Percentiles rank a stretch among this genome's conserved stretches.
Evolutionary conservation across 2,797 vertebrate genomes (phyloP).

Genomic region (Limosa lapponica): DNA sequence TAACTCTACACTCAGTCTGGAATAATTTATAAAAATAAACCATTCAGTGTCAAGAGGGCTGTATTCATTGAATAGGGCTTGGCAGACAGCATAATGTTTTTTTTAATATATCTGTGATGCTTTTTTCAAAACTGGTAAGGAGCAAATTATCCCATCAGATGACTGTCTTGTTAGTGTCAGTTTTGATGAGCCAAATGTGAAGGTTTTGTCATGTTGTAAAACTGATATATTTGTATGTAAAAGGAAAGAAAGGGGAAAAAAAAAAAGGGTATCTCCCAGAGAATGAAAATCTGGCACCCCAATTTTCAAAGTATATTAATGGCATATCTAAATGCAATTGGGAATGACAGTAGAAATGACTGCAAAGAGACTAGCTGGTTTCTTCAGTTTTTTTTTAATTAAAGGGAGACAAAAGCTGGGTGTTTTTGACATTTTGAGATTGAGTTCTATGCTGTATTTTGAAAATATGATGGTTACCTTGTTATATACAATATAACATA

Average conservation of each 20-base stretch:
- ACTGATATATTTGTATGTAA: neutral
- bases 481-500: neutral
- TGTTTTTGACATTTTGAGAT: neutral
- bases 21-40: constrained; percentile 67
- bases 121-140: neutral
- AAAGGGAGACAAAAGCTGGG: neutral
- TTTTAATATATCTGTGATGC: neutral
- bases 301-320: neutral
- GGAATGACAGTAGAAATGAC: neutral
- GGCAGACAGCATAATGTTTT: neutral
- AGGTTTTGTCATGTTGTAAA: constrained; percentile 39
- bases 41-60: constrained; percentile 39
- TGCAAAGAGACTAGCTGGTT: neutral
- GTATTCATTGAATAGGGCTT: constrained; percentile 26
- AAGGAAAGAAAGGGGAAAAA: neutral
- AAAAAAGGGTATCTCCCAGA: neutral
- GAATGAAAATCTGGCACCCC: neutral
- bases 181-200: constrained; percentile 16
- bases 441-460: neutral
- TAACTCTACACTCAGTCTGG: constrained; percentile 5
- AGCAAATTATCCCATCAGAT: constrained; percentile 70
- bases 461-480: neutral
- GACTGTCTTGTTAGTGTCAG: constrained; percentile 45
- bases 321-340: neutral
- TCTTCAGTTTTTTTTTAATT: neutral